Percentiles rank a stretch among this genome's conserved stretches.
Conservation (phyloP, 1,140 invertebrate genomes). For the Megalopta genalis region DNA sequence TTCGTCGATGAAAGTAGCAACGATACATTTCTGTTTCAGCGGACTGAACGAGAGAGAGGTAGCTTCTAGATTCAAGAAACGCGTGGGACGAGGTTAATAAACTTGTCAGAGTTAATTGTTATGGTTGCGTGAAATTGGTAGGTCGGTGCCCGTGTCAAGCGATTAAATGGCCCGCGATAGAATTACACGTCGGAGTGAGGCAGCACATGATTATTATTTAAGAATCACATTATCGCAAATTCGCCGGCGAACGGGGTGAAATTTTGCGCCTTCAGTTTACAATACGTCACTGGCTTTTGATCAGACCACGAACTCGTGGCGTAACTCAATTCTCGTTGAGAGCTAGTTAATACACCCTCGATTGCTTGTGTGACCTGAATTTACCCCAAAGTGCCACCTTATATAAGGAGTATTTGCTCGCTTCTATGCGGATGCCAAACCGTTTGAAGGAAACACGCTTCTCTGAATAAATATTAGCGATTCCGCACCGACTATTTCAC, state of each 20-base stretch:
- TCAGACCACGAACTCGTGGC: slow-evolving; percentile 38
- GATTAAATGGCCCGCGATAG: neutral
- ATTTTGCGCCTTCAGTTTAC: slow-evolving; percentile 53
- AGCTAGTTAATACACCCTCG: slow-evolving; percentile 59
- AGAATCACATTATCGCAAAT: neutral
- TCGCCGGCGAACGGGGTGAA: slow-evolving; percentile 6
- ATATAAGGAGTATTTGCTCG: slow-evolving; percentile 53
- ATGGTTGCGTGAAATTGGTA: neutral
- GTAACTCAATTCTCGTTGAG: slow-evolving; percentile 63
- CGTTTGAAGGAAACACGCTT: slow-evolving; percentile 39
- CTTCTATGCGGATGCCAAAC: slow-evolving; percentile 35
- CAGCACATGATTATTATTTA: neutral
- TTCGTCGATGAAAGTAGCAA: too few relatives aligned
- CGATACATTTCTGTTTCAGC: too few relatives aligned
- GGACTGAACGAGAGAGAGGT: too few relatives aligned
- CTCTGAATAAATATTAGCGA: slow-evolving; percentile 30
- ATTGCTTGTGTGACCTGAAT: slow-evolving; percentile 61
- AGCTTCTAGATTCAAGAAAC: too few relatives aligned
- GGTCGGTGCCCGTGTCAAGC: too few relatives aligned
- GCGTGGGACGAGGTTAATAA: too few relatives aligned
- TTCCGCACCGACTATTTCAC: neutral
- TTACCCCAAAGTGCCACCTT: slow-evolving; percentile 53
- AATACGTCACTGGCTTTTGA: slow-evolving; percentile 56
- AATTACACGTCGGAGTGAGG: neutral
- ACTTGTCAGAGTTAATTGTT: neutral